Evolutionary conservation across 2,797 vertebrate genomes (phyloP).

Genomic region (Cyclopterus lumpus): DNA sequence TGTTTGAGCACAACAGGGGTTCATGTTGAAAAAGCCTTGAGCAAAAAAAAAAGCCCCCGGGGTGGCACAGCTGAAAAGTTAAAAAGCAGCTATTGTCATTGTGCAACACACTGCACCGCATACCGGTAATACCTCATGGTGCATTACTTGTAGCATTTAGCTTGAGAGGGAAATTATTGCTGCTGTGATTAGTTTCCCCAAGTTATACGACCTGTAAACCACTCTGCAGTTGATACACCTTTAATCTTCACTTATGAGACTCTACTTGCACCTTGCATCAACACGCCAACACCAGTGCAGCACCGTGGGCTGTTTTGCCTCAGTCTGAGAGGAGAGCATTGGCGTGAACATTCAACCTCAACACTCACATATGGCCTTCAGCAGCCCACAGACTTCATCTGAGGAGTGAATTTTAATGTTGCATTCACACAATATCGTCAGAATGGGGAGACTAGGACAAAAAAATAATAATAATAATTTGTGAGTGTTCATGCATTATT

Average conservation of each 20-base stretch:
- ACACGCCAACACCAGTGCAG: neutral
- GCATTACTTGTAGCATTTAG: slow-evolving; percentile 11
- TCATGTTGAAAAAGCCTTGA: neutral
- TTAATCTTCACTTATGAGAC: slow-evolving; percentile 18
- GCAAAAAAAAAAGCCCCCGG: slow-evolving; percentile 18
- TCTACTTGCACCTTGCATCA: slow-evolving; percentile 14
- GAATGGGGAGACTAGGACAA: neutral
- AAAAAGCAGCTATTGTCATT: neutral
- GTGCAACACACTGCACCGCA: neutral
- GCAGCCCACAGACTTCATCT: neutral
- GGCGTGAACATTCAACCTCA: slow-evolving; percentile 1
- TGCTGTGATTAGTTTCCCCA: neutral
- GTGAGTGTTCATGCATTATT: neutral
- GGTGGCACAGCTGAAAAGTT: neutral
- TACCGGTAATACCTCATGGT: neutral
- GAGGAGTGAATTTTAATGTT: neutral
- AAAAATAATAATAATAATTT: neutral
- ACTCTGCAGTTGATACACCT: slow-evolving; percentile 14
- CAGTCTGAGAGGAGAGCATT: neutral
- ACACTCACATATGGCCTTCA: neutral
- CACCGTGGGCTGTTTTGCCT: neutral
- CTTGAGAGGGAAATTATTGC: neutral
- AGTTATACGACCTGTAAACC: neutral
- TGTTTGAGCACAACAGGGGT: slow-evolving; percentile 2
- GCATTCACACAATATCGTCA: neutral